Percentiles rank a stretch among this genome's conserved stretches.
These are phyloP conservation scores for Limanda limanda DNA, from an alignment of 2,113 vertebrate species.

Conservation along the genomic window DNA sequence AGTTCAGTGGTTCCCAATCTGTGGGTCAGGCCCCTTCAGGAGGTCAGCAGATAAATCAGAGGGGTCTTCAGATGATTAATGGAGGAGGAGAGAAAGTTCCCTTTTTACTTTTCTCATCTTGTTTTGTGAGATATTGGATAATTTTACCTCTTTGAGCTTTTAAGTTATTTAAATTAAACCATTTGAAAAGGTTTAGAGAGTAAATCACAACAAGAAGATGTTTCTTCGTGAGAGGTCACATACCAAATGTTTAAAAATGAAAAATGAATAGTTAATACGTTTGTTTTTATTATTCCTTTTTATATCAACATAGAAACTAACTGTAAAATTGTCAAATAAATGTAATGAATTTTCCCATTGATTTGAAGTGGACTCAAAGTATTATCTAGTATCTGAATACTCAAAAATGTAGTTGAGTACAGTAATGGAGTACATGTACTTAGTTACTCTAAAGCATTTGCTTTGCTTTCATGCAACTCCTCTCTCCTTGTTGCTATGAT, in stretches of 20 bases:
- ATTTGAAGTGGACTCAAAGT: neutral
- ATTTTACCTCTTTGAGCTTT: neutral
- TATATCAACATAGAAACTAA: too few relatives aligned
- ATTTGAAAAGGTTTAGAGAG: neutral
- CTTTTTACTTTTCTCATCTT: neutral
- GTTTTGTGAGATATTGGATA: neutral
- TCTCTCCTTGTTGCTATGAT: neutral
- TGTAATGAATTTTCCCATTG: neutral
- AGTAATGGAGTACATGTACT: neutral
- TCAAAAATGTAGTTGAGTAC: neutral
- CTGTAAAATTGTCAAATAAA: too few relatives aligned
- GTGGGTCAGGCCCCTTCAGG: neutral
- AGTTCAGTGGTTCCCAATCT: constrained; percentile 3
- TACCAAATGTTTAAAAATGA: too few relatives aligned
- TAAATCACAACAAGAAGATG: too few relatives aligned
- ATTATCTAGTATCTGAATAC: neutral
- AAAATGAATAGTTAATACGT: too few relatives aligned
- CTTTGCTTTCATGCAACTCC: neutral
- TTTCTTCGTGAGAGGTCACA: too few relatives aligned
- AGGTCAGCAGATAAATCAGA: neutral
- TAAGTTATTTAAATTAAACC: neutral
- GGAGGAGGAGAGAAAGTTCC: neutral
- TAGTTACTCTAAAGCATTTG: neutral
- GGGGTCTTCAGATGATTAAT: constrained; percentile 14
- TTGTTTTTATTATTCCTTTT: too few relatives aligned